These are phyloP conservation scores for Pardalotus punctatus DNA, from an alignment of 2,113 vertebrate genomes.

Conservation along the genomic window DNA sequence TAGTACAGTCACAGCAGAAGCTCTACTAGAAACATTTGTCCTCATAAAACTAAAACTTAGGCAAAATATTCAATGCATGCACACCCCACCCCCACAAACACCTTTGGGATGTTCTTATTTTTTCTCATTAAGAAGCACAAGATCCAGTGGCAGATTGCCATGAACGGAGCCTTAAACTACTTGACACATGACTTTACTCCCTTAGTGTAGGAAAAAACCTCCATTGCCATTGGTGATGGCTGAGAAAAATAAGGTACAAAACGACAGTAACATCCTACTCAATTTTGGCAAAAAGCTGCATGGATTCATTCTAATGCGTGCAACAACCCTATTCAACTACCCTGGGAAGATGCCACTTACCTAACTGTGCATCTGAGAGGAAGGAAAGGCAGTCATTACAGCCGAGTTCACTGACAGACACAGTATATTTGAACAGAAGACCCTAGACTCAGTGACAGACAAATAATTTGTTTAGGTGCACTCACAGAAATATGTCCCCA, in stretches of 20 bases:
- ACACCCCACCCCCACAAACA: neutral
- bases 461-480: neutral
- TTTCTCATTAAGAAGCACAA: neutral
- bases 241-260: neutral
- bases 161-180: neutral
- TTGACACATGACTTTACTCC: neutral
- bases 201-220: neutral
- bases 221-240: neutral
- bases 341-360: neutral
- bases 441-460: neutral
- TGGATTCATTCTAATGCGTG: neutral
- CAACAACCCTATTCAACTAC: neutral
- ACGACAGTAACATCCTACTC: neutral
- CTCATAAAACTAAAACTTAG: neutral
- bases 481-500: neutral
- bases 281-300: neutral
- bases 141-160: neutral
- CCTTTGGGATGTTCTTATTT: neutral
- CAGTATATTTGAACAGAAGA: neutral
- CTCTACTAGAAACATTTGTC: neutral
- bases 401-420: neutral
- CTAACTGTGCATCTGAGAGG: neutral
- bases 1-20: neutral
- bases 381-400: neutral
- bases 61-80: neutral